Conservation (phyloP, 2,888 invertebrate species). For the Drepana falcataria region DNA sequence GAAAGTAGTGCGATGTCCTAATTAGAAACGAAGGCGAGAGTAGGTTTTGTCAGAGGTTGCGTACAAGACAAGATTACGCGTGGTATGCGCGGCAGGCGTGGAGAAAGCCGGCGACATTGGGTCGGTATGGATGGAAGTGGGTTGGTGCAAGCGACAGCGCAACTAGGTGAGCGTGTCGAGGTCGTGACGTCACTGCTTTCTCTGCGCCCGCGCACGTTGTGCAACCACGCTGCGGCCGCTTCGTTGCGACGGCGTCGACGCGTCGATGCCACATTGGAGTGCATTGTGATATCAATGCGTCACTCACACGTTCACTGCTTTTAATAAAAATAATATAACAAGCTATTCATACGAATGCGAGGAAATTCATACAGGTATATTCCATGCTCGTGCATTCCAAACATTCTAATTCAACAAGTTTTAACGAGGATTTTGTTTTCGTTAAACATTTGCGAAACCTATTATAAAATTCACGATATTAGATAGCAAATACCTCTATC, state of each 20-base stretch:
- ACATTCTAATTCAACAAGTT: too few relatives aligned
- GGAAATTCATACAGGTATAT: too few relatives aligned
- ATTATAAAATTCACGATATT: too few relatives aligned
- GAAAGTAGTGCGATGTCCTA: not conserved
- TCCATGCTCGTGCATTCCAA: too few relatives aligned
- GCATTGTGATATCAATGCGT: too few relatives aligned
- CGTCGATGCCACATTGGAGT: not conserved
- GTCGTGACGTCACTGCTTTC: conserved; percentile 78
- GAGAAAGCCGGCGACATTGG: conserved; percentile 65
- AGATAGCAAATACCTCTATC: too few relatives aligned
- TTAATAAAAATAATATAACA: too few relatives aligned
- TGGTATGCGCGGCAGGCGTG: not conserved
- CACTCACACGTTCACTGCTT: too few relatives aligned
- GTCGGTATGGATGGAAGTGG: conserved; percentile 56
- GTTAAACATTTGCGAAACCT: too few relatives aligned
- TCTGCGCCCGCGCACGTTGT: conserved; percentile 66
- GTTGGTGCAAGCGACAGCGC: conserved; percentile 53
- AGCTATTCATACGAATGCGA: too few relatives aligned
- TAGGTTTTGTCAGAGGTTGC: not conserved
- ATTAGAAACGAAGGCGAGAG: conserved; percentile 1
- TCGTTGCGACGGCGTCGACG: conserved; percentile 6
- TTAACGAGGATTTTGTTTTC: too few relatives aligned
- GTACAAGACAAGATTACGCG: not conserved
- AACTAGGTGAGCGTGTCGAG: conserved; percentile 78
- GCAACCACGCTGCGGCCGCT: conserved; percentile 39